Percentiles rank a stretch among this genome's conserved stretches.
These are phyloP conservation scores for Drosophila rufa DNA, from an alignment of 1,140 invertebrate species.

Conservation along the genomic window DNA sequence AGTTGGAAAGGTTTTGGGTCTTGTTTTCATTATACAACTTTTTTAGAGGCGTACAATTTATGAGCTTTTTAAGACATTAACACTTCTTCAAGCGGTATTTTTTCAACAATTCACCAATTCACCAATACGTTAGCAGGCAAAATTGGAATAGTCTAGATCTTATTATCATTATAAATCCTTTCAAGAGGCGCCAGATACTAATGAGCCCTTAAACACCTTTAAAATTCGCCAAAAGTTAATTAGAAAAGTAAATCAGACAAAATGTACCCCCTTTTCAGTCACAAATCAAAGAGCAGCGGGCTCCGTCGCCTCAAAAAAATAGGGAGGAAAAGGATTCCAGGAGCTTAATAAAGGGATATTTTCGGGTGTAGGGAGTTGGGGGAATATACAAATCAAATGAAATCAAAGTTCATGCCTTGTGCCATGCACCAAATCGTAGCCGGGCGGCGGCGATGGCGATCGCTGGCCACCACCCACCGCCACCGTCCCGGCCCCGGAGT, in stretches of 20 bases:
- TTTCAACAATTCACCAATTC: not conserved
- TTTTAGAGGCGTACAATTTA: too few relatives aligned
- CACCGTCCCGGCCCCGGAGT: constrained; percentile 58
- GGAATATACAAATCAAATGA: constrained; percentile 54
- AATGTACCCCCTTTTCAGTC: not conserved
- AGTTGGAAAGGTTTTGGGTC: too few relatives aligned
- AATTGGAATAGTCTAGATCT: too few relatives aligned
- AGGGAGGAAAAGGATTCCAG: not conserved
- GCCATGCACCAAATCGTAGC: constrained; percentile 85
- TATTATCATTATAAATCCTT: not conserved
- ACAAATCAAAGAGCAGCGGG: not conserved
- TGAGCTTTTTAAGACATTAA: too few relatives aligned
- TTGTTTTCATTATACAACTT: not conserved
- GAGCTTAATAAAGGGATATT: constrained; percentile 1
- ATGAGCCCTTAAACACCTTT: too few relatives aligned
- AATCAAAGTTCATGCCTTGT: constrained; percentile 85
- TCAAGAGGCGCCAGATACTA: not conserved
- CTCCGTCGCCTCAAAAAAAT: not conserved
- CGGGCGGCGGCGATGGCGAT: constrained; percentile 84
- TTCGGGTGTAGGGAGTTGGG: constrained; percentile 14
- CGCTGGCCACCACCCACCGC: constrained; percentile 38
- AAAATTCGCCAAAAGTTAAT: too few relatives aligned
- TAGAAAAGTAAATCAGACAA: not conserved
- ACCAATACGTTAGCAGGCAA: not conserved
- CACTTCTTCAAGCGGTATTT: too few relatives aligned